Conservation (phyloP, 2,797 vertebrate genomes). For the Gastrophryne carolinensis region DNA sequence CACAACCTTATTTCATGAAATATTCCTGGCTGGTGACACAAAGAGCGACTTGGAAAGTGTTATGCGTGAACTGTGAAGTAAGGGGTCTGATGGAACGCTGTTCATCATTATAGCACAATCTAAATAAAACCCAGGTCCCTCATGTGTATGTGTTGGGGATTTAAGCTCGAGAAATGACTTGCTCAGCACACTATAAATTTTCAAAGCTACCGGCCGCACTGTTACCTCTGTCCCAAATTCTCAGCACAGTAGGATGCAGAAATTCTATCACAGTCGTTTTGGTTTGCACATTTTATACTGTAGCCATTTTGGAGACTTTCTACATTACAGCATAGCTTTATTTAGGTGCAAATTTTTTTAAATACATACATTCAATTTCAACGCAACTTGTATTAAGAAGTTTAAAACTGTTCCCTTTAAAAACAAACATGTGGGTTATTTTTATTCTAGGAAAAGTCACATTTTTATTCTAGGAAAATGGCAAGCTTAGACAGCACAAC, state of each 20-base stretch:
- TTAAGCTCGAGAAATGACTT: slow-evolving; percentile 1
- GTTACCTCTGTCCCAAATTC: not conserved
- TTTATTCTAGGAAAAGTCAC: too few species aligned
- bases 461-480: too few species aligned
- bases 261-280: too few species aligned
- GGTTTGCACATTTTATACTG: too few species aligned
- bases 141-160: not conserved
- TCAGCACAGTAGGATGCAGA: not conserved
- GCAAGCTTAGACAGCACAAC: too few species aligned
- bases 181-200: slow-evolving; percentile 6
- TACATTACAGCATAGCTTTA: too few species aligned
- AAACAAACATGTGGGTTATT: too few species aligned
- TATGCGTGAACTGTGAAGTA: not conserved
- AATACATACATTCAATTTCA: too few species aligned
- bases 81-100: slow-evolving; percentile 11
- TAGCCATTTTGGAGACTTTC: too few species aligned
- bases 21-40: not conserved
- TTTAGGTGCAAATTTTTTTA: too few species aligned
- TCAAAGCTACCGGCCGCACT: not conserved
- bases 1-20: not conserved
- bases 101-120: slow-evolving; percentile 34
- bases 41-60: not conserved
- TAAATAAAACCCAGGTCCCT: slow-evolving; percentile 3
- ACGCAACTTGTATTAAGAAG: too few species aligned
- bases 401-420: too few species aligned